Evolutionary conservation across 2,888 invertebrate genomes (phyloP).

Genomic region (Lumbricus terrestris): DNA sequence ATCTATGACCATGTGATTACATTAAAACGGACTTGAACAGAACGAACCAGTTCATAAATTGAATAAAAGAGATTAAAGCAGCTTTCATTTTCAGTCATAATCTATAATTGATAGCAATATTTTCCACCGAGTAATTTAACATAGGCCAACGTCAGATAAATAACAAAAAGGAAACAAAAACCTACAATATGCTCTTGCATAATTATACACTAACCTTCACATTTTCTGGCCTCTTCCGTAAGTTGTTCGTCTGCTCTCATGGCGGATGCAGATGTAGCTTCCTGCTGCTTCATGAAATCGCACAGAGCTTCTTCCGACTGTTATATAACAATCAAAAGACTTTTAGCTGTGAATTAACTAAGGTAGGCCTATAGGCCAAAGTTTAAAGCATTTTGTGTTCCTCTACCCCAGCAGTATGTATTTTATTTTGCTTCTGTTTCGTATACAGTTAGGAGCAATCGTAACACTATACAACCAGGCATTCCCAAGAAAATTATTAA

Average conservation of each 20-base stretch:
- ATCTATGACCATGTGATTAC: neutral
- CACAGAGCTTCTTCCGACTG: neutral
- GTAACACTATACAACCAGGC: neutral
- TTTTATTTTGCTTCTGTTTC: neutral
- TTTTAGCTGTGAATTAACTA: neutral
- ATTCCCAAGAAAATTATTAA: neutral
- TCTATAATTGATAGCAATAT: neutral
- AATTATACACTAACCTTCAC: neutral
- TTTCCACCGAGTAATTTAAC: neutral
- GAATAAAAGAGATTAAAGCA: no score
- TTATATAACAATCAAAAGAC: neutral
- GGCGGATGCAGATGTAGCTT: neutral
- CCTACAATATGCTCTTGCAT: neutral
- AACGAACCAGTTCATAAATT: neutral
- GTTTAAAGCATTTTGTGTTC: neutral
- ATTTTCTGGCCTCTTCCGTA: neutral
- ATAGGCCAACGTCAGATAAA: no score
- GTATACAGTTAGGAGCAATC: neutral
- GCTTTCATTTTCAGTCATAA: neutral
- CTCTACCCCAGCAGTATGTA: no score
- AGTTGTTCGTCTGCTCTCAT: neutral
- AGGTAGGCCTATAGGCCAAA: neutral
- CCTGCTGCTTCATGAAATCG: conserved; percentile 14
- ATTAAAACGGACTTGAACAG: neutral
- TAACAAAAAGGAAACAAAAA: neutral